Evolutionary conservation across 1,140 invertebrate genomes (phyloP).

Genomic region (Calosoma granatense): DNA sequence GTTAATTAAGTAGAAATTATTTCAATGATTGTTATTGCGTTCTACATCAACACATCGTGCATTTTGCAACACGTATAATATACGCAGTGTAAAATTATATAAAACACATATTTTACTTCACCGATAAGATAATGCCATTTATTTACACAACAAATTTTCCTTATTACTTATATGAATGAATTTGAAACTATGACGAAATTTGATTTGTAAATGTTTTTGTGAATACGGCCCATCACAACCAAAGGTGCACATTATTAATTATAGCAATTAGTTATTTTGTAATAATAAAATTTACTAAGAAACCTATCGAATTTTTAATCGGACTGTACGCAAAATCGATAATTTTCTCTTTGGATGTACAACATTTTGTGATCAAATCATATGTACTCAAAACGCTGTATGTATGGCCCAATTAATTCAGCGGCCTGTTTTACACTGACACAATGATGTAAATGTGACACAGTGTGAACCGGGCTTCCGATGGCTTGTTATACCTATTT

Average conservation of each 20-base stretch:
- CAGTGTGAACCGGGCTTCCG: no score
- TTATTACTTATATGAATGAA: constrained; percentile 9
- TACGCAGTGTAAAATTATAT: no score
- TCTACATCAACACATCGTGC: no score
- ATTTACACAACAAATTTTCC: no score
- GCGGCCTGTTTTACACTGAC: no score
- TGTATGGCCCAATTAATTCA: constrained; percentile 14
- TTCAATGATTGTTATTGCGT: no score
- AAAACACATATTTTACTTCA: no score
- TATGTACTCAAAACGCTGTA: constrained; percentile 8
- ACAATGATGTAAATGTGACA: no score
- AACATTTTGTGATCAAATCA: constrained; percentile 1
- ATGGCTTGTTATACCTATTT: no score
- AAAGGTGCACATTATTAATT: constrained; percentile 25
- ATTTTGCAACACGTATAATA: no score
- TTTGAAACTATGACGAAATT: constrained; percentile 11
- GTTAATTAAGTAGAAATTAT: no score
- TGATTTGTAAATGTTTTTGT: constrained; percentile 10
- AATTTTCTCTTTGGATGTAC: not conserved
- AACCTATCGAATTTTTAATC: not conserved
- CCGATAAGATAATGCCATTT: no score
- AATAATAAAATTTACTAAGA: constrained; percentile 10
- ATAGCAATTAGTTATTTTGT: constrained; percentile 8
- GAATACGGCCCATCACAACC: constrained; percentile 18
- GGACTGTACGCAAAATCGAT: not conserved